Percentiles rank a stretch among this genome's conserved stretches.
Evolutionary conservation across 2,797 vertebrate genomes (phyloP).

Genomic region (Saxicola maurus): DNA sequence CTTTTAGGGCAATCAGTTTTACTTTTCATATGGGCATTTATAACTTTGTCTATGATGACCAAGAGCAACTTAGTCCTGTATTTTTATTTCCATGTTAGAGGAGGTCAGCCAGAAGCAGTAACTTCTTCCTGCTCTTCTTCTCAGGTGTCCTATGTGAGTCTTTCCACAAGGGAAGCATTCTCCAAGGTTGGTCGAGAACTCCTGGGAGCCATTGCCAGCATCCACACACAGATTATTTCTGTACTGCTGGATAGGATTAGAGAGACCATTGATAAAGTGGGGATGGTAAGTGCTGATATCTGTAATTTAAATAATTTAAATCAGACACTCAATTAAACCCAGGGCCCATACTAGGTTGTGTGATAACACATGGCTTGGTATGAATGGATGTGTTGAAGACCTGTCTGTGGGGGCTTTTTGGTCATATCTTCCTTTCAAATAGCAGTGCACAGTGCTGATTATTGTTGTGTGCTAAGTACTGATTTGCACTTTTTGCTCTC

Average conservation of each 20-base stretch:
- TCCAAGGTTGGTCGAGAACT: slow-evolving; percentile 96
- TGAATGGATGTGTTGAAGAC: not conserved
- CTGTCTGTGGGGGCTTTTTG: accelerated
- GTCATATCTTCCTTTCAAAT: not conserved
- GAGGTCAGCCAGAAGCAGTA: not conserved
- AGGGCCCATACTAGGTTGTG: accelerated
- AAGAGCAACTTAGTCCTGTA: not conserved
- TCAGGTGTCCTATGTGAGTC: slow-evolving; percentile 90
- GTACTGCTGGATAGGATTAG: slow-evolving; percentile 84
- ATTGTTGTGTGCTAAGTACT: not conserved
- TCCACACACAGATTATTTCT: slow-evolving; percentile 86
- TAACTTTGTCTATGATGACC: accelerated
- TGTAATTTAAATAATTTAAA: not conserved
- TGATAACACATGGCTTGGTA: not conserved
- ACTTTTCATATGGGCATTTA: not conserved
- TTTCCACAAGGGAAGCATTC: slow-evolving; percentile 91
- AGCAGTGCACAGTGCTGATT: not conserved
- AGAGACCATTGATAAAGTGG: slow-evolving; percentile 90
- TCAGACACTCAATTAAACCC: not conserved
- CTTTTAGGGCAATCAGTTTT: not conserved
- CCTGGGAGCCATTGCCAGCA: slow-evolving; percentile 84
- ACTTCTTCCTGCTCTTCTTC: not conserved
- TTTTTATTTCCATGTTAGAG: not conserved
- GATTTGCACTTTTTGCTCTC: not conserved
- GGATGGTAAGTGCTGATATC: slow-evolving; percentile 83